Percentiles rank a stretch among this genome's conserved stretches.
These are phyloP conservation scores for Bombus soroeensis DNA, from an alignment of 1,140 invertebrate genomes.

Conservation along the genomic window DNA sequence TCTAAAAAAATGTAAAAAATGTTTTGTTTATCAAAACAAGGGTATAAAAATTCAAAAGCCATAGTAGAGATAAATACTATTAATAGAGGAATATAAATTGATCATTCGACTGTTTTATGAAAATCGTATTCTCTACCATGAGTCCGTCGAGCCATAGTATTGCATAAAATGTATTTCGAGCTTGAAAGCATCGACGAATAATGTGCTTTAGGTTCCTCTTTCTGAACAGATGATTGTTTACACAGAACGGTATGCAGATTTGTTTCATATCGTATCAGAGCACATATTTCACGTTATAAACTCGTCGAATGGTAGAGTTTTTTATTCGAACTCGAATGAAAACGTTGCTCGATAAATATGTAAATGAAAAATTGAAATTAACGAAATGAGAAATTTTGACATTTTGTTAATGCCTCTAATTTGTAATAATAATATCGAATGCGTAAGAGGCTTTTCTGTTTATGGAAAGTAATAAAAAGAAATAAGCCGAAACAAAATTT, in stretches of 20 bases:
- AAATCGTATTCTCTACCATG: too few species aligned
- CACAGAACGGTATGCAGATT: constrained; percentile 1
- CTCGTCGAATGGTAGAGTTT: neutral
- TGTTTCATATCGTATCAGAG: neutral
- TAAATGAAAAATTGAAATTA: neutral
- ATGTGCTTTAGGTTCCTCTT: neutral
- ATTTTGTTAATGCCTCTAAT: neutral
- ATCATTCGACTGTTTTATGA: neutral
- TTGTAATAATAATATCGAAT: neutral
- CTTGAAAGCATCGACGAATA: constrained; percentile 1
- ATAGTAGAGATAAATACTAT: neutral
- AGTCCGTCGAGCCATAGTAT: neutral
- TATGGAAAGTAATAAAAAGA: neutral
- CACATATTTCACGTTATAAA: neutral
- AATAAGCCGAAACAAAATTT: too few species aligned
- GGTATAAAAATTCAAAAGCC: too few species aligned
- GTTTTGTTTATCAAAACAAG: too few species aligned
- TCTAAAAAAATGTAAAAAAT: too few species aligned
- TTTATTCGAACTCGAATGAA: neutral
- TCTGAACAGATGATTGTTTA: neutral
- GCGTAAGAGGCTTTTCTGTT: neutral
- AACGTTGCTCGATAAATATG: neutral
- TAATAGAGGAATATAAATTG: neutral
- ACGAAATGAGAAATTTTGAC: too few species aligned
- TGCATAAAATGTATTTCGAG: neutral